Percentiles rank a stretch among this genome's conserved stretches.
phyloP scores from a whole-genome alignment of 2,113 vertebrate genomes.

The Mugil cephalus region DNA sequence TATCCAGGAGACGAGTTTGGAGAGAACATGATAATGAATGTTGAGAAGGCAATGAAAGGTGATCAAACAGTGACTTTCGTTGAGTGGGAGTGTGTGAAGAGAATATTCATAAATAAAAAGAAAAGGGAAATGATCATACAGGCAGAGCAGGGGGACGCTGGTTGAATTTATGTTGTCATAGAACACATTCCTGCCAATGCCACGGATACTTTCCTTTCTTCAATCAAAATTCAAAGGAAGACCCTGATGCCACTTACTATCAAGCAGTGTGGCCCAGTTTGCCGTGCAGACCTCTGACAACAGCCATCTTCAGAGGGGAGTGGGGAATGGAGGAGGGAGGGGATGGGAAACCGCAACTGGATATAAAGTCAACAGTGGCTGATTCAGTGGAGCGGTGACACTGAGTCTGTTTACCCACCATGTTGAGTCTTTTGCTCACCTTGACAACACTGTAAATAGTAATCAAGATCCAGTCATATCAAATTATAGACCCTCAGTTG shows the following conservation, averaged over 20 bases:
- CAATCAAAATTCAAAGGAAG: conserved; percentile 44
- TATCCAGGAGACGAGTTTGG: background rate
- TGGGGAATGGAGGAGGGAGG: background rate
- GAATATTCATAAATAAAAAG: background rate
- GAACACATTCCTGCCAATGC: conserved; percentile 23
- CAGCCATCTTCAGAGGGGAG: conserved; percentile 41
- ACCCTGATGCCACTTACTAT: conserved; percentile 39
- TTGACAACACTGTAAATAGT: conserved; percentile 69
- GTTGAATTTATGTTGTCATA: conserved; percentile 14
- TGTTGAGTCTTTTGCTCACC: conserved; percentile 56
- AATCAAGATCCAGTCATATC: conserved; percentile 66
- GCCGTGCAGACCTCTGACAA: conserved; percentile 48
- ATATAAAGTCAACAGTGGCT: conserved; percentile 54
- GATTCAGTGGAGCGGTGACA: conserved; percentile 46
- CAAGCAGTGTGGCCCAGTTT: conserved; percentile 29
- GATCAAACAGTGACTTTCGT: background rate
- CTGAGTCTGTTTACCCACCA: conserved; percentile 61
- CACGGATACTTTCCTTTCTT: conserved; percentile 23
- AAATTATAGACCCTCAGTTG: conserved; percentile 60
- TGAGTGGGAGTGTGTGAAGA: background rate
- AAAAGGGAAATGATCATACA: conserved; percentile 2
- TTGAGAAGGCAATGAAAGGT: background rate
- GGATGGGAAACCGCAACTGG: conserved; percentile 21
- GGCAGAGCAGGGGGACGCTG: background rate
- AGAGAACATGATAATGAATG: background rate